Conservation (phyloP, 2,113 vertebrate genomes). For the Ochotona curzoniae region DNA sequence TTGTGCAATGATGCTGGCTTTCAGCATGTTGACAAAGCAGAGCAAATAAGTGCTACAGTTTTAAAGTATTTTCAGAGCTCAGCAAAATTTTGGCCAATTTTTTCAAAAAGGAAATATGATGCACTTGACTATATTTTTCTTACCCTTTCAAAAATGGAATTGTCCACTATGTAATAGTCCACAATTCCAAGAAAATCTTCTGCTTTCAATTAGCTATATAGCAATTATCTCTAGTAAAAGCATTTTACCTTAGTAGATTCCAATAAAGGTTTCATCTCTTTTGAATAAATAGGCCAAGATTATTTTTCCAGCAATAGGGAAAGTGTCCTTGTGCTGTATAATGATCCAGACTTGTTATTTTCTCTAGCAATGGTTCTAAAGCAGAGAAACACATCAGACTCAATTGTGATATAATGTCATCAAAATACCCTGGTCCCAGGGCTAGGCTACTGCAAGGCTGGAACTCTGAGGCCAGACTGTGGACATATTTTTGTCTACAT, state of each 20-base stretch:
- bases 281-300: constrained; percentile 50
- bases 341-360: constrained; percentile 41
- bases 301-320: constrained; percentile 50
- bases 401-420: neutral
- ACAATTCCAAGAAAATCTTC: constrained; percentile 49
- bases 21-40: neutral
- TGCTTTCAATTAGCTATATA: constrained; percentile 53
- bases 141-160: constrained; percentile 59
- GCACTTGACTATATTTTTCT: constrained; percentile 51
- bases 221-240: constrained; percentile 60
- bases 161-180: constrained; percentile 38
- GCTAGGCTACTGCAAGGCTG: neutral
- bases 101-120: constrained; percentile 47
- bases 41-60: constrained; percentile 43
- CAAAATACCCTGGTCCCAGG: neutral
- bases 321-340: neutral
- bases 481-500: neutral
- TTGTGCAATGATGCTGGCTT: constrained; percentile 51
- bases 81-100: constrained; percentile 56
- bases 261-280: constrained; percentile 56
- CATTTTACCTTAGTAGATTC: constrained; percentile 55
- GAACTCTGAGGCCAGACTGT: neutral
- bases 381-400: neutral
- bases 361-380: constrained; percentile 46
- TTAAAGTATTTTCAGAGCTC: constrained; percentile 53